These are phyloP conservation scores for Xestia ashworthii DNA, from an alignment of 2,888 invertebrate genomes.

Conservation along the genomic window DNA sequence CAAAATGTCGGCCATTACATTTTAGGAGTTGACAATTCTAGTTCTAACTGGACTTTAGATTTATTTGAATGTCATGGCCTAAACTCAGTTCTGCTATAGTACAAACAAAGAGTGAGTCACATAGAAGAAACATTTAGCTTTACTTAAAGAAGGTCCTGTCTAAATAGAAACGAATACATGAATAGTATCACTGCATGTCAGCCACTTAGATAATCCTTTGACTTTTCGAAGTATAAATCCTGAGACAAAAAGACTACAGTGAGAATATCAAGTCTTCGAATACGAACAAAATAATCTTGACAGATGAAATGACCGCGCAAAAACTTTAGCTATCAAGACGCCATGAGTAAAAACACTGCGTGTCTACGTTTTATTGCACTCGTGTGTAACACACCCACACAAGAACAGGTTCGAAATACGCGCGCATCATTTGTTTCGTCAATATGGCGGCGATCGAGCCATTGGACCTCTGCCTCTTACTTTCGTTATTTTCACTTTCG, in stretches of 20 bases:
- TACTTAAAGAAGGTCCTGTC: conserved; percentile 8
- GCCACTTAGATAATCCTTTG: conserved; percentile 21
- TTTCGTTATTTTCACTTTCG: conserved; percentile 88
- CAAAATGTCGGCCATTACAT: conserved; percentile 34
- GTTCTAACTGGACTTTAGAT: conserved; percentile 53
- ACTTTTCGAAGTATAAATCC: conserved; percentile 14
- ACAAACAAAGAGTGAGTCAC: conserved; percentile 45
- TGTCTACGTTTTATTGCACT: conserved; percentile 53
- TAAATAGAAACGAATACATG: conserved; percentile 10
- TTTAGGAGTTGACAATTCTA: conserved; percentile 44
- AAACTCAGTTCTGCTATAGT: conserved; percentile 18
- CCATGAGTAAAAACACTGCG: conserved; percentile 46
- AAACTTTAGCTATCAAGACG: conserved; percentile 53
- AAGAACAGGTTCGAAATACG: conserved; percentile 71
- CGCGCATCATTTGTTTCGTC: conserved; percentile 76
- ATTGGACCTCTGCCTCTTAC: conserved; percentile 83
- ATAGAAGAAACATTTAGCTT: not conserved
- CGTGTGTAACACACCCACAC: conserved; percentile 70
- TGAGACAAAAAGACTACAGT: conserved; percentile 1
- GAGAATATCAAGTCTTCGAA: conserved; percentile 40
- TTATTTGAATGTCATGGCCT: conserved; percentile 52
- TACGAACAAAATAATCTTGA: conserved; percentile 46
- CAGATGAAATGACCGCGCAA: conserved; percentile 44
- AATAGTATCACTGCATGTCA: conserved; percentile 20
- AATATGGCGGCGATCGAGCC: conserved; percentile 77